phyloP scores from a whole-genome alignment of 2,888 invertebrate species.

The Alloscopus bannaensis region DNA sequence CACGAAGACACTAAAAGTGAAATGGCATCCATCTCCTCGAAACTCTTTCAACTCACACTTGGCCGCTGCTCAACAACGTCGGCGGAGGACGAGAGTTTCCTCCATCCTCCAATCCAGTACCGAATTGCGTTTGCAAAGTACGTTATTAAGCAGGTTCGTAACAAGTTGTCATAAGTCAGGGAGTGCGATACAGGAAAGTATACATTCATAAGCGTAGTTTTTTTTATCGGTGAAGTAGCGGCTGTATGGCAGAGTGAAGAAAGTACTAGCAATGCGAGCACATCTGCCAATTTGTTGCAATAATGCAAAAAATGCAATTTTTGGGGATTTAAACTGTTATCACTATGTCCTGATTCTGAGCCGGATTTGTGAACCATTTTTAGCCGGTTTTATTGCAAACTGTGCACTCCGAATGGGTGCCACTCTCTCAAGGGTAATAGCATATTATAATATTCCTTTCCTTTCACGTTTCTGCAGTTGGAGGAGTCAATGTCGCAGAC shows the following conservation, averaged over 20 bases:
- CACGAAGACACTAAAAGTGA: too few relatives aligned
- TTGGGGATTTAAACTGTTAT: neutral
- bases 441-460: too few relatives aligned
- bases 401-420: too few relatives aligned
- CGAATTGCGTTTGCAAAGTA: constrained; percentile 64
- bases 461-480: too few relatives aligned
- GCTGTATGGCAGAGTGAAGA: too few relatives aligned
- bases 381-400: too few relatives aligned
- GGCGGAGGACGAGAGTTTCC: constrained; percentile 8
- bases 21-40: too few relatives aligned
- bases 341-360: neutral
- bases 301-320: constrained; percentile 13
- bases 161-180: neutral
- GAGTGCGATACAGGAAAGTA: neutral
- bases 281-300: constrained; percentile 7
- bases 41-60: neutral
- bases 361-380: too few relatives aligned
- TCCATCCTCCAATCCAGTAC: constrained; percentile 64
- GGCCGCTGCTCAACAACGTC: constrained; percentile 1
- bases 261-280: too few relatives aligned
- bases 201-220: neutral
- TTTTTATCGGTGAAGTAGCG: too few relatives aligned
- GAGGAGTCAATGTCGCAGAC: too few relatives aligned
- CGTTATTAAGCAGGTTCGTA: constrained; percentile 66
- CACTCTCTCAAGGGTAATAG: too few relatives aligned